Evolutionary conservation across 1,140 invertebrate species (phyloP), one percentile per base, ranked within the genome.

Genomic region (Drosophila guanche): DNA sequence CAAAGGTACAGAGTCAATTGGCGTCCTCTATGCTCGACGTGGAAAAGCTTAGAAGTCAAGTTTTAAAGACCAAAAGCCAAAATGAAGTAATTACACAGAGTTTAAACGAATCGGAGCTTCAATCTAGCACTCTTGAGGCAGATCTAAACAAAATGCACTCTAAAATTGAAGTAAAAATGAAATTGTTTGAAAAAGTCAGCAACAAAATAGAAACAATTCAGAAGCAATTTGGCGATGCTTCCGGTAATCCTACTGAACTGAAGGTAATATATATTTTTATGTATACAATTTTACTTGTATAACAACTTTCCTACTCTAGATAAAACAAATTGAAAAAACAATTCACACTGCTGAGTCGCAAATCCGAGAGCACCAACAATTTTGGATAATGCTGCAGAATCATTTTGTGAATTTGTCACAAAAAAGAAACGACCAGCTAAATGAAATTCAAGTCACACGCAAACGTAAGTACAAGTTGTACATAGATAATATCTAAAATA

Each of bases 381-480:
- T 94, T 86, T 97, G 96, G 96, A 89, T 96, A 48, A 93, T 95
- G 43, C 92, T 95, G 67, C 95, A 97, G 90, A 93, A 93, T 14
- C 93, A 95, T 75, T 93, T 95, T 50, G 93, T 96, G 1, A 92
- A 92, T 58, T 89, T 96, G 4, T 94, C 95, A 0, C 91, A 94
- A 62, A 93, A 96, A 70, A 92, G 95, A 76, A 94, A 94, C 69
- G 90, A 92, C 62, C 94, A 95, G 70, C 79, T 95, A 1, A 92
- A 93, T 25, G 93, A 96, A 72, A 93, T 95, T 45, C 94, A 94
- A 83, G 91, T 95, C 16, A 91, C 95, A 7, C 93, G 93, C 43
- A 96, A 96, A 92, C 95, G 94, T 94, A 79, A 92, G 91, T 71
- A 29, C 10, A 7, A 20, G 10, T 7, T n/a, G 12, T 33, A 23